phyloP scores from a whole-genome alignment of 2,113 vertebrate species.

The Laterallus jamaicensis region DNA sequence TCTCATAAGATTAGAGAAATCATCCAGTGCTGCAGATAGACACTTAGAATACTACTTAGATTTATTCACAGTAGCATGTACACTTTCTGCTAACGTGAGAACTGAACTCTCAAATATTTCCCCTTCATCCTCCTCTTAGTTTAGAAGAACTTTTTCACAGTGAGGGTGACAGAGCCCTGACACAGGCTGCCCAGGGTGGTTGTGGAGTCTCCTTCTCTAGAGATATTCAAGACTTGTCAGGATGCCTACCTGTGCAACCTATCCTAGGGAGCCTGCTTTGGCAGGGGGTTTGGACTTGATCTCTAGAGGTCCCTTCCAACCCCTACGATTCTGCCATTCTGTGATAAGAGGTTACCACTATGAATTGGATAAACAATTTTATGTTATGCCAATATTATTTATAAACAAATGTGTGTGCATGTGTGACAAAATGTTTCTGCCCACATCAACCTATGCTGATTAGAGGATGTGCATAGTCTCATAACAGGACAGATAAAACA shows the following conservation, averaged over 20 bases:
- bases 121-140: not conserved
- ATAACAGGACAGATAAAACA: not conserved
- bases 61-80: not conserved
- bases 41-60: not conserved
- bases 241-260: no score
- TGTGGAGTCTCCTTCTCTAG: no score
- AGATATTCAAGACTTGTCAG: no score
- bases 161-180: no score
- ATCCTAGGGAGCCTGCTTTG: no score
- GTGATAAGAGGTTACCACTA: not conserved
- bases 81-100: not conserved
- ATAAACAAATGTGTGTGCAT: not conserved
- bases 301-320: no score
- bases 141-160: not conserved
- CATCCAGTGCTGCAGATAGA: not conserved
- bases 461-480: not conserved
- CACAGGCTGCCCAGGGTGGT: no score
- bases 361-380: not conserved
- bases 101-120: not conserved
- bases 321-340: no score
- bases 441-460: not conserved
- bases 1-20: not conserved
- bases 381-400: not conserved
- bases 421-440: not conserved
- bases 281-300: no score